These are phyloP conservation scores for Drosophila nr. fundita DNA, from an alignment of 2,888 invertebrate genomes.

Conservation along the genomic window DNA sequence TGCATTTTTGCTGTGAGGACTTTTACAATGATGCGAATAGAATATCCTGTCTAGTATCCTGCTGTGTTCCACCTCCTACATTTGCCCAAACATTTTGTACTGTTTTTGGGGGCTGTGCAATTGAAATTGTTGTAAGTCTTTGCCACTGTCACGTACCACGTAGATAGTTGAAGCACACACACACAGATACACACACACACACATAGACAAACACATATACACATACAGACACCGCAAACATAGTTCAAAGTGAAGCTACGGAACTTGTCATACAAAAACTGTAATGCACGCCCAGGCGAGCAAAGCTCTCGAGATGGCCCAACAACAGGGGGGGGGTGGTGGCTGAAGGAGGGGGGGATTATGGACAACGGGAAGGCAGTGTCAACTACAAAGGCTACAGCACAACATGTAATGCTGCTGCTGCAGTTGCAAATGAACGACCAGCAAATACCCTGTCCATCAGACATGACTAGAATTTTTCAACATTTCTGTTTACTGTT, in stretches of 20 bases:
- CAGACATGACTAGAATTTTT: background rate
- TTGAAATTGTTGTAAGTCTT: slow-evolving; percentile 56
- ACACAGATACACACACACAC: slow-evolving; percentile 29
- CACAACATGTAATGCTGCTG: background rate
- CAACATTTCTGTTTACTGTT: background rate
- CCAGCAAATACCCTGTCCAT: background rate
- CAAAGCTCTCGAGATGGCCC: slow-evolving; percentile 12
- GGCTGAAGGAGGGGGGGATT: background rate
- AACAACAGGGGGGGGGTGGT: background rate
- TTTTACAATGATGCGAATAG: slow-evolving; percentile 36
- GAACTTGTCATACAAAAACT: slow-evolving; percentile 58
- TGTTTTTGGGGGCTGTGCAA: slow-evolving; percentile 16
- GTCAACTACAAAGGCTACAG: slow-evolving; percentile 40
- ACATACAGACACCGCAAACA: slow-evolving; percentile 26
- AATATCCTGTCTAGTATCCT: slow-evolving; percentile 28
- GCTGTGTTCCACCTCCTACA: background rate
- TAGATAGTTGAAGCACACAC: slow-evolving; percentile 25
- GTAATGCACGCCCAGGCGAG: slow-evolving; percentile 44
- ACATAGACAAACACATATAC: slow-evolving; percentile 16
- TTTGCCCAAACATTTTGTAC: slow-evolving; percentile 45
- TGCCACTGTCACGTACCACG: slow-evolving; percentile 50
- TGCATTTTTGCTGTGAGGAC: slow-evolving; percentile 45
- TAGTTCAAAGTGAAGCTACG: slow-evolving; percentile 56
- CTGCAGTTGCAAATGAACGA: too few relatives aligned
- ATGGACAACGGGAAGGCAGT: slow-evolving; percentile 25